Conservation (phyloP, 35 echinoderm and acorn worm genomes). For the Patiria miniata region DNA sequence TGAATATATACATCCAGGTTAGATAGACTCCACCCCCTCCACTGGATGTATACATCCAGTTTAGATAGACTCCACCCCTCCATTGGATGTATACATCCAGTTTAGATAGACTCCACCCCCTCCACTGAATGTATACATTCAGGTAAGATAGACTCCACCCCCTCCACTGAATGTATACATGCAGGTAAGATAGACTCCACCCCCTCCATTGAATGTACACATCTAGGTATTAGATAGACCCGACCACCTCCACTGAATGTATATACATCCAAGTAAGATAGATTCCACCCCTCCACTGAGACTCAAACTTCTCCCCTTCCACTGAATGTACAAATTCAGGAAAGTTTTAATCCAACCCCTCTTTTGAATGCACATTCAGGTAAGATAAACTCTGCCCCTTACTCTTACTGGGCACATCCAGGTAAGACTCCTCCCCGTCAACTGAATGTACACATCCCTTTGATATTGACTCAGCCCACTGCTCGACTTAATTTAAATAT, state of each 20-base stretch:
- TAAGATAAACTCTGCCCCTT: background rate
- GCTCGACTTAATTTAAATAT: too few species aligned
- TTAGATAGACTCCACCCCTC: conserved; percentile 49
- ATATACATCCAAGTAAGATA: background rate
- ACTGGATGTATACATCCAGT: conserved; percentile 47
- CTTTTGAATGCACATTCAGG: background rate
- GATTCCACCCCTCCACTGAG: background rate
- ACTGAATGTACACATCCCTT: background rate
- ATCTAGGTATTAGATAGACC: background rate
- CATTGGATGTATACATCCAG: background rate
- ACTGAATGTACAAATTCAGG: conserved; percentile 13
- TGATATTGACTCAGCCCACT: background rate
- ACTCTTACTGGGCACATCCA: background rate
- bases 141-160: conserved; percentile 5
- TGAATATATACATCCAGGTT: conserved; percentile 43
- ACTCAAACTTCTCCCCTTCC: background rate
- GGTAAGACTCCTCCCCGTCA: background rate
- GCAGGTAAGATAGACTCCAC: background rate
- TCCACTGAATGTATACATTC: conserved; percentile 23
- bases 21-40: conserved; percentile 67
- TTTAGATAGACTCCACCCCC: background rate
- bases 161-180: background rate
- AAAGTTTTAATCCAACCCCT: background rate
- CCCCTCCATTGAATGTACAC: background rate
- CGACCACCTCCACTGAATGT: conserved; percentile 47